Conservation (phyloP, 1,140 invertebrate genomes). For the Euwallacea fornicatus region DNA sequence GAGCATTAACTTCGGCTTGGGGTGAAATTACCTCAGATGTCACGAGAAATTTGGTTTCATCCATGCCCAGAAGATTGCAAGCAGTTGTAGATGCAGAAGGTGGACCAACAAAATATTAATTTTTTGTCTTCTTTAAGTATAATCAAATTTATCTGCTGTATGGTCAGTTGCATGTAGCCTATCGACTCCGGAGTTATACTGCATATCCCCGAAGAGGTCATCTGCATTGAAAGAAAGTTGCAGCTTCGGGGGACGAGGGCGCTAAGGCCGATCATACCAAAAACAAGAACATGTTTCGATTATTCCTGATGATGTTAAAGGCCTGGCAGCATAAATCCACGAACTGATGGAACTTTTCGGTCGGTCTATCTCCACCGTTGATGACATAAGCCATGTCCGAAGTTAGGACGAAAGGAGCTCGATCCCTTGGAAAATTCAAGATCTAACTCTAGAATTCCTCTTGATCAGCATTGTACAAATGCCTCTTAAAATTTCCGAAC, state of each 20-base stretch:
- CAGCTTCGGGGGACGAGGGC: too few species aligned
- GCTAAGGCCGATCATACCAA: constrained; percentile 62
- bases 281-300: constrained; percentile 90
- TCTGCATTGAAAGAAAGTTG: constrained; percentile 58
- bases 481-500: constrained; percentile 98
- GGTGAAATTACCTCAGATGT: too few species aligned
- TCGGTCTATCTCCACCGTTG: constrained; percentile 93
- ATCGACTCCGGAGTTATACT: constrained; percentile 92
- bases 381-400: constrained; percentile 99
- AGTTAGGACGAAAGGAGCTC: constrained; percentile 96
- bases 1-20: too few species aligned
- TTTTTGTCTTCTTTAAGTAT: too few species aligned
- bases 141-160: too few species aligned
- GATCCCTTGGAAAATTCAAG: constrained; percentile 67
- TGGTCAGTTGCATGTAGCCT: constrained; percentile 91
- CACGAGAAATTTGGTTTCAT: too few species aligned
- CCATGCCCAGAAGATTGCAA: too few species aligned
- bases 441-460: constrained; percentile 18
- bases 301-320: constrained; percentile 94
- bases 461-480: constrained; percentile 20
- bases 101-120: too few species aligned
- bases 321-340: constrained; percentile 97
- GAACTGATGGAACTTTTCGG: constrained; percentile 94
- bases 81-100: too few species aligned
- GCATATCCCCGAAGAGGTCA: constrained; percentile 92